Base-by-base conservation (phyloP, 2,888 invertebrate species). In the Philereme vetulata region DNA sequence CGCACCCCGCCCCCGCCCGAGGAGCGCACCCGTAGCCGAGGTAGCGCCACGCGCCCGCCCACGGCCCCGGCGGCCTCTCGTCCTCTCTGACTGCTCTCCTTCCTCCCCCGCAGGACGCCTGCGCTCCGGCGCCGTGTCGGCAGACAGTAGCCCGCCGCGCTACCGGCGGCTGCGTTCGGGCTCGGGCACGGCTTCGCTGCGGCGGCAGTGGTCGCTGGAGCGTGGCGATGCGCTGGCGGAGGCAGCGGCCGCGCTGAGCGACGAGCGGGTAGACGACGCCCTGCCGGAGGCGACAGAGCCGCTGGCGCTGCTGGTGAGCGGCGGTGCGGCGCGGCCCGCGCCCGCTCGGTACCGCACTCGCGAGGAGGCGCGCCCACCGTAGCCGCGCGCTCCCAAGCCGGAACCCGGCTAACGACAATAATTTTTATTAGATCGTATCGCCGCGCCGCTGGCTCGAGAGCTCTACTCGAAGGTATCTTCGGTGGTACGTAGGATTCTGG, bases 71-170 rank as follows among this genome's bases (percentile, higher is more conserved):
- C 38, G 8, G 7, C 3, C 0, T 35, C 35, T 35, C 7, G 5
- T 6, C 35, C 38, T 38, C 6, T 7, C 38, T 38, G 8, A 38
- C 7, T 21, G 40, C 7, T 51, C 33, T 21, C n/a, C 60, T 59
- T 5, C 49, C 58, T 36, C 53, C 43, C 10, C 64, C 4, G 35
- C 69, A 75, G 81, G 75, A 3, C 79, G 82, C 82, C 81, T 77
- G 67, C 79, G 80, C 0, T 83, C 85, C 45, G 86, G 85, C 33
- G 84, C 84, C 0, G 74, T 76, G 65, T 86, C 88, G 4, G 86
- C 86, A 0, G 86, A 84, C 74, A 81, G 85, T 74, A 84, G 86
- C 60, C 86, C 86, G 4, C 84, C 84, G 46, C 95, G 96, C 69
- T 60, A 56, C 70, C 74, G 79, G 38, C 71, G 76, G 70, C 65